A percentile compares a stretch with the other conserved stretches of the same genome.
Evolutionary conservation across 2,888 invertebrate genomes (phyloP).

Genomic region (Eupithecia insigniata): DNA sequence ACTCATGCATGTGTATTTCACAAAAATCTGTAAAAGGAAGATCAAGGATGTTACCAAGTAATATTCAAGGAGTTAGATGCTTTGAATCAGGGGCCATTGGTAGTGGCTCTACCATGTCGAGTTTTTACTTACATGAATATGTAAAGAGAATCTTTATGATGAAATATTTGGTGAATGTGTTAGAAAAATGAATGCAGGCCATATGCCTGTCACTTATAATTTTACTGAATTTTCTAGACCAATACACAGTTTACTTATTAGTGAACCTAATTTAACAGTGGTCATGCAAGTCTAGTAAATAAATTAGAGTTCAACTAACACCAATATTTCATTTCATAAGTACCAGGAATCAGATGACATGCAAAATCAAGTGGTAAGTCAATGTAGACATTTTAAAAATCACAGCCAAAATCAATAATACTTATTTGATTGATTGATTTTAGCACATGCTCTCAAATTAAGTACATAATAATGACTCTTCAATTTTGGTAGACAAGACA

Average conservation of each 20-base stretch:
- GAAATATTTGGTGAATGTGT: not conserved
- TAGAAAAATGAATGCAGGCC: constrained; percentile 32
- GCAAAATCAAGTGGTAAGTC: not conserved
- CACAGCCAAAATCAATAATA: not conserved
- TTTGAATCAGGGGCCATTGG: not conserved
- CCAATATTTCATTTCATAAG: not conserved
- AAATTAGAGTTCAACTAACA: not conserved
- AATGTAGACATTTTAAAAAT: not conserved
- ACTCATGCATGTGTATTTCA: constrained; percentile 3
- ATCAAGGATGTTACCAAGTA: not conserved
- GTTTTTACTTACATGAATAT: not conserved
- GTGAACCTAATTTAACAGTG: constrained; percentile 4
- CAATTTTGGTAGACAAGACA: not conserved
- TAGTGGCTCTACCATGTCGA: not conserved
- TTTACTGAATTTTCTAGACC: constrained; percentile 19
- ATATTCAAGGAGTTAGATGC: not conserved
- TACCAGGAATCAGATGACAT: not conserved
- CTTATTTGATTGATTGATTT: not conserved
- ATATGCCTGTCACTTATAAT: constrained; percentile 34
- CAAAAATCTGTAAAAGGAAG: constrained; percentile 4
- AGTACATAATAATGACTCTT: constrained; percentile 8
- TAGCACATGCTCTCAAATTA: not conserved
- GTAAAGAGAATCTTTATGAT: not conserved
- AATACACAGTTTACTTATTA: constrained; percentile 28
- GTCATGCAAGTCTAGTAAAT: constrained; percentile 1